Percentiles rank a stretch among this genome's conserved stretches.
phyloP scores from a whole-genome alignment of 2,888 invertebrate genomes.

The Mythimna albipuncta region DNA sequence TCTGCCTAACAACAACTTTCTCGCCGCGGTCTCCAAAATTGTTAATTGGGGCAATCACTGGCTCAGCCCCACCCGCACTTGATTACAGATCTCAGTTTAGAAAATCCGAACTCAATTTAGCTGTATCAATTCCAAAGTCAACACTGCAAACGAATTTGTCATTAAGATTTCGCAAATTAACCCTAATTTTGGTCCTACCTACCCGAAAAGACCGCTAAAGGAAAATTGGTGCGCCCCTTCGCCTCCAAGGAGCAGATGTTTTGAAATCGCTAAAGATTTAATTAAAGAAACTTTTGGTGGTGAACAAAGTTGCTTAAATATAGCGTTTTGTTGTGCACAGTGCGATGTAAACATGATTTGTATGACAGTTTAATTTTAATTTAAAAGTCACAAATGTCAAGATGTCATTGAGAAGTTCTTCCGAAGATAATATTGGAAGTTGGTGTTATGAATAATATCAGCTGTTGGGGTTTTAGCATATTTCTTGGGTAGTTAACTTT shows the following conservation, averaged over 20 bases:
- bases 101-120: conserved; percentile 57
- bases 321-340: conserved; percentile 66
- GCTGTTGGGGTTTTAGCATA: conserved; percentile 7
- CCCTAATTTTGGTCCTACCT: conserved; percentile 54
- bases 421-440: conserved; percentile 34
- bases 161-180: conserved; percentile 61
- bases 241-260: conserved; percentile 76
- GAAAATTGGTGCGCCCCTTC: conserved; percentile 63
- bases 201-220: conserved; percentile 65
- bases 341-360: conserved; percentile 68
- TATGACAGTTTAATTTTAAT: conserved; percentile 66
- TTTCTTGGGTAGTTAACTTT: conserved; percentile 10
- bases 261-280: conserved; percentile 81
- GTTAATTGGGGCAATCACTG: conserved; percentile 54
- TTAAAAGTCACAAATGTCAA: conserved; percentile 54
- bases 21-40: conserved; percentile 41
- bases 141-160: conserved; percentile 60
- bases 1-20: conserved; percentile 34
- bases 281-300: conserved; percentile 78
- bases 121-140: conserved; percentile 55
- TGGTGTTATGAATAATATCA: conserved; percentile 16
- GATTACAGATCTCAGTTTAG: conserved; percentile 54
- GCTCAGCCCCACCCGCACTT: conserved; percentile 34
- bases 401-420: conserved; percentile 40
- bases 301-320: conserved; percentile 75